Conservation (phyloP, 2,888 invertebrate species). For the Octodonta nipae region DNA sequence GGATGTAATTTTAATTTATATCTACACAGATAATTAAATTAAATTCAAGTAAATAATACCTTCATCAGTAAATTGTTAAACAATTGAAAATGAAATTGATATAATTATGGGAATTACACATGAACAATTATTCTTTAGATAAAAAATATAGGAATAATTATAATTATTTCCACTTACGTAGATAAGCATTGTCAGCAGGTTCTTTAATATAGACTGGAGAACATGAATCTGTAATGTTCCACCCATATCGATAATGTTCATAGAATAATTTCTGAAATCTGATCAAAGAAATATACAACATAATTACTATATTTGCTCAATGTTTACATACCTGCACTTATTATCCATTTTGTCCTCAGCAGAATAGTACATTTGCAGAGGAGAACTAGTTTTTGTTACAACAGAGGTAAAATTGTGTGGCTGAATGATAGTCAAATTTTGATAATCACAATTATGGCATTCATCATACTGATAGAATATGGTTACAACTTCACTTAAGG, state of each 20-base stretch:
- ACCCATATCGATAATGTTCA: slow-evolving; percentile 34
- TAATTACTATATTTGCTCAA: too few species aligned
- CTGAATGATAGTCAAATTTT: slow-evolving; percentile 22
- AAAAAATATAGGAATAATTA: not conserved
- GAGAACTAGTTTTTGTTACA: slow-evolving; percentile 30
- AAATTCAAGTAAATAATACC: too few species aligned
- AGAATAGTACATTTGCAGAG: slow-evolving; percentile 24
- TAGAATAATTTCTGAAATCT: slow-evolving; percentile 28
- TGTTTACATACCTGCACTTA: slow-evolving; percentile 2
- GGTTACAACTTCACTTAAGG: slow-evolving; percentile 18
- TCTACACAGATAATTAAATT: too few species aligned
- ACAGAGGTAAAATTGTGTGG: slow-evolving; percentile 23
- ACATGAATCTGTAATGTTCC: slow-evolving; percentile 31
- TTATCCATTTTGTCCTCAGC: slow-evolving; percentile 13
- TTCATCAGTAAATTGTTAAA: too few species aligned
- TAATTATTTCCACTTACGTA: slow-evolving; percentile 27
- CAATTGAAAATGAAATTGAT: too few species aligned
- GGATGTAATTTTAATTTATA: too few species aligned
- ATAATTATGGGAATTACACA: too few species aligned
- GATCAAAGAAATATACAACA: slow-evolving; percentile 10
- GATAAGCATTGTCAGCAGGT: slow-evolving; percentile 34
- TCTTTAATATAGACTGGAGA: slow-evolving; percentile 28
- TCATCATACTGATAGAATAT: slow-evolving; percentile 32
- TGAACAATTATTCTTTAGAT: too few species aligned
- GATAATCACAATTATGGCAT: slow-evolving; percentile 32